These are phyloP conservation scores for Pocillopora verrucosa DNA, from an alignment of 64 coral and sea anemone genomes.

Conservation along the genomic window DNA sequence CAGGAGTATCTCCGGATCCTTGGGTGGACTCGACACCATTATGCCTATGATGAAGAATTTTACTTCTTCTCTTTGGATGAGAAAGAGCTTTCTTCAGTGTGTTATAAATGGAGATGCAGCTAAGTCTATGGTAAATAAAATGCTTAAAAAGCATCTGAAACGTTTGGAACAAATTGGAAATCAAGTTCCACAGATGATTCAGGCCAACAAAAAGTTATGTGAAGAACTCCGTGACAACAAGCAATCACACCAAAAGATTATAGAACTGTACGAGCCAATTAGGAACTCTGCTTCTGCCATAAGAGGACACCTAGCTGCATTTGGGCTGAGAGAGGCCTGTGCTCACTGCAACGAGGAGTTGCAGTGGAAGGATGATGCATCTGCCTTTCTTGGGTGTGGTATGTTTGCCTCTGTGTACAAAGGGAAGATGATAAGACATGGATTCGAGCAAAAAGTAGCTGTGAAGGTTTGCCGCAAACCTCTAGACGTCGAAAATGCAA, in stretches of 20 bases:
- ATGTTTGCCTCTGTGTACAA: not conserved
- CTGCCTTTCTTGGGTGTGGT: not conserved
- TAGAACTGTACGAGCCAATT: conserved; percentile 6
- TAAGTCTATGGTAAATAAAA: too few species aligned
- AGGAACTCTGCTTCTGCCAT: not conserved
- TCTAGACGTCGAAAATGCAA: not conserved
- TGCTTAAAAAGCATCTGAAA: not conserved
- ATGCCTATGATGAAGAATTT: too few species aligned
- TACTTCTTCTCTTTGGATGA: too few species aligned
- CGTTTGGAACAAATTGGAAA: not conserved
- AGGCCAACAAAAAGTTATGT: conserved; percentile 17
- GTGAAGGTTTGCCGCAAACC: not conserved
- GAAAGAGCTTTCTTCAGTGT: too few species aligned
- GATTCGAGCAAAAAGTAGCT: not conserved
- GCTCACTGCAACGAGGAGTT: not conserved
- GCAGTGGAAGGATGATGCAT: conserved; percentile 1
- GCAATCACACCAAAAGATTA: conserved; percentile 2
- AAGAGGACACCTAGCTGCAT: not conserved
- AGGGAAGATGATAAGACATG: conserved; percentile 10
- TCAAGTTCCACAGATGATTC: conserved; percentile 8
- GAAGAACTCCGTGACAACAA: not conserved
- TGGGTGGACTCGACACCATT: too few species aligned
- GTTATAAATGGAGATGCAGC: too few species aligned
- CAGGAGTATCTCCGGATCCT: too few species aligned
- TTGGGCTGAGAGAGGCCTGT: conserved; percentile 19